phyloP scores from a whole-genome alignment of 2,797 vertebrate genomes.

The Pantherophis vulpinus region DNA sequence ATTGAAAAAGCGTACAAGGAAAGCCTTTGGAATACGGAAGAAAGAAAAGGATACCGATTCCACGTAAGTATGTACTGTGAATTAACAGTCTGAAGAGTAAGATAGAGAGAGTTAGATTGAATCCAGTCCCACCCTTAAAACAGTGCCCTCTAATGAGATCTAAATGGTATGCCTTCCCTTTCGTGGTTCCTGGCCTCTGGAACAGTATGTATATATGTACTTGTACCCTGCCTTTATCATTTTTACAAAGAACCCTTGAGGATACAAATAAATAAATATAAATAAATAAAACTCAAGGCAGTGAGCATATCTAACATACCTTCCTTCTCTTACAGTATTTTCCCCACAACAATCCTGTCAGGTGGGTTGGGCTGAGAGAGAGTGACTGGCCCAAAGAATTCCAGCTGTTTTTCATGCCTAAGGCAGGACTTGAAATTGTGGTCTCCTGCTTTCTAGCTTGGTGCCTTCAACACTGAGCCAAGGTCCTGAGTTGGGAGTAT shows the following conservation, averaged over 20 bases:
- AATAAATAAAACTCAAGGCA: not conserved
- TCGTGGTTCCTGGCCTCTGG: not conserved
- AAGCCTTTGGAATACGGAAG: conserved; percentile 93
- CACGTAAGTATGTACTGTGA: conserved; percentile 76
- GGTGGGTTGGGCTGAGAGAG: not conserved
- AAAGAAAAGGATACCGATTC: conserved; percentile 95
- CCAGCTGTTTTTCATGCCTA: not conserved
- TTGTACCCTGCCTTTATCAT: not conserved
- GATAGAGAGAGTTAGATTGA: not conserved
- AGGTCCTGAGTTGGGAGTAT: not conserved
- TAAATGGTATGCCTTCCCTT: not conserved
- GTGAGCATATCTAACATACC: not conserved
- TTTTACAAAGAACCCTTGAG: not conserved
- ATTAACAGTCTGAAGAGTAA: rapidly evolving
- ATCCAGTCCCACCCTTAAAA: not conserved
- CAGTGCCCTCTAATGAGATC: not conserved
- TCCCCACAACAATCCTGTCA: not conserved
- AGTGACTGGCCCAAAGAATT: not conserved
- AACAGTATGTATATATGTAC: not conserved
- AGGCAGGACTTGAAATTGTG: not conserved
- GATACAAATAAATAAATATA: not conserved
- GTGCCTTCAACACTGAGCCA: not conserved
- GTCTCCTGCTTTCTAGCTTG: not conserved
- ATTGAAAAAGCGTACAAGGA: conserved; percentile 97
- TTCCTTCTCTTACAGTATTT: not conserved